Evolutionary conservation across 2,113 vertebrate species (phyloP).

Genomic region (Cynocephalus volans): DNA sequence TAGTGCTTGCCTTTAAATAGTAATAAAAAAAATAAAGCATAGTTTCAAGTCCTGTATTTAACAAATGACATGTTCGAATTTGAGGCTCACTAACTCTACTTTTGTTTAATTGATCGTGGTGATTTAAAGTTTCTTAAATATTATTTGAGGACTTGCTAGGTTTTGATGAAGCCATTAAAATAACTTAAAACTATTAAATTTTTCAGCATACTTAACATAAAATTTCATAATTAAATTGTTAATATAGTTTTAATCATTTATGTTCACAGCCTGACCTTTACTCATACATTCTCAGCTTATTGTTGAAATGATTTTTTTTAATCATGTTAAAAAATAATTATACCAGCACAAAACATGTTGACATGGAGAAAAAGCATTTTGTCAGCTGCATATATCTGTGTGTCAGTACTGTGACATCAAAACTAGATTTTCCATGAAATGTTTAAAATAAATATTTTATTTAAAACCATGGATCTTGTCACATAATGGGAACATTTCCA

Average conservation of each 20-base stretch:
- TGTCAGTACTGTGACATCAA: neutral
- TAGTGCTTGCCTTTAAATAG: neutral
- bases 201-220: neutral
- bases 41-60: neutral
- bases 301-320: neutral
- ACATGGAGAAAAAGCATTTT: neutral
- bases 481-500: slow-evolving; percentile 48
- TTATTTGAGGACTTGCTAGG: neutral
- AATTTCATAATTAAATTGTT: slow-evolving; percentile 27
- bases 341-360: neutral
- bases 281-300: neutral
- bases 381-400: neutral
- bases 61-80: neutral
- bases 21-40: neutral
- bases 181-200: neutral
- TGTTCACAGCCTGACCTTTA: neutral
- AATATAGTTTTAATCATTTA: neutral
- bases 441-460: slow-evolving; percentile 59
- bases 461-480: slow-evolving; percentile 40
- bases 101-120: neutral
- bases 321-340: neutral
- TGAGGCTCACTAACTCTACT: neutral
- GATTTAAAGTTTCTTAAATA: slow-evolving; percentile 1
- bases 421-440: slow-evolving; percentile 54
- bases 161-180: neutral